phyloP scores from a whole-genome alignment of 2,888 invertebrate species.

The Morpho achilles region DNA sequence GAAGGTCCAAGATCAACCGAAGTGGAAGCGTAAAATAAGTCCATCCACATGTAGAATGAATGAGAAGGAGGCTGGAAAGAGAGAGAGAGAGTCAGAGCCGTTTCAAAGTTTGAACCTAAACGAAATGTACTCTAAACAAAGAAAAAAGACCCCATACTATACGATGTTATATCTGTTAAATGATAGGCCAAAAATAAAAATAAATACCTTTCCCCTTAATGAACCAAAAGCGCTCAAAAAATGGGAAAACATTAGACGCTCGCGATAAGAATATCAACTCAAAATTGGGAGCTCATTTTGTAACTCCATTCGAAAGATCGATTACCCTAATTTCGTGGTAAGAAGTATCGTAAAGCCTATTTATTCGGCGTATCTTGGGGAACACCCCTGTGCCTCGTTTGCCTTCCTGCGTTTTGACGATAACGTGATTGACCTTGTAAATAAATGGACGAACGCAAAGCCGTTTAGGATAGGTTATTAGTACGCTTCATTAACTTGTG shows the following conservation, averaged over 20 bases:
- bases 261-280: constrained; percentile 30
- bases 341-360: constrained; percentile 30
- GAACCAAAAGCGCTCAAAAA: constrained; percentile 14
- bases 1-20: no score
- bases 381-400: constrained; percentile 30
- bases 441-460: constrained; percentile 29
- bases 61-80: no score
- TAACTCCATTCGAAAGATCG: constrained; percentile 31
- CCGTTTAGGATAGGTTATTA: constrained; percentile 11
- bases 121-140: no score
- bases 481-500: constrained; percentile 9
- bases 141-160: no score
- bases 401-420: constrained; percentile 33
- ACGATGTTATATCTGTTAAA: no score
- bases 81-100: no score
- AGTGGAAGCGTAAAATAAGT: no score
- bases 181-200: no score
- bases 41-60: no score
- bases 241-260: constrained; percentile 8
- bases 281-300: constrained; percentile 33
- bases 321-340: constrained; percentile 38
- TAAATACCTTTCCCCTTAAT: constrained; percentile 2
- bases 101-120: no score
- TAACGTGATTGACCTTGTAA: constrained; percentile 38
- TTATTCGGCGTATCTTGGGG: constrained; percentile 31